phyloP scores from a whole-genome alignment of 2,888 invertebrate species.

The Heliconius ismenius region DNA sequence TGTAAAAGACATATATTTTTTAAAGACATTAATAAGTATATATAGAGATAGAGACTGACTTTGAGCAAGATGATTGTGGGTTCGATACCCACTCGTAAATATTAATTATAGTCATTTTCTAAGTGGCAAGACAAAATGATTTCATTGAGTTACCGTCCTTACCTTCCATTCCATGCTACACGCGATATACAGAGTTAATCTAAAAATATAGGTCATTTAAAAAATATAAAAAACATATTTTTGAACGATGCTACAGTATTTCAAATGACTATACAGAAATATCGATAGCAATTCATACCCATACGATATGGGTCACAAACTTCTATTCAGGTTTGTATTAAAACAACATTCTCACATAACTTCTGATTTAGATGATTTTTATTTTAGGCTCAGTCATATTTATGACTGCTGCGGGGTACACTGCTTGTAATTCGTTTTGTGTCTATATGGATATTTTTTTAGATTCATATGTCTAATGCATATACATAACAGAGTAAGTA shows the following conservation, averaged over 20 bases:
- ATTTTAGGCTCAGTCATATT: slow-evolving; percentile 19
- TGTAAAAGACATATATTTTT: too few species aligned
- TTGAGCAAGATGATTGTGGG: background rate
- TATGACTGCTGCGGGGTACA: slow-evolving; percentile 9
- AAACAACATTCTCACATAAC: slow-evolving; percentile 26
- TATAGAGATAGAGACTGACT: background rate
- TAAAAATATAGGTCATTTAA: background rate
- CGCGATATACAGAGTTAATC: background rate
- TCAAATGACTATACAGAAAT: background rate
- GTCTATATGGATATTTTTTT: background rate
- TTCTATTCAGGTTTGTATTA: slow-evolving; percentile 16
- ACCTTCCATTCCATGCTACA: background rate
- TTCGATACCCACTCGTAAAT: background rate
- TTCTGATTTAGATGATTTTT: slow-evolving; percentile 23
- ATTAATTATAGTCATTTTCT: too few species aligned
- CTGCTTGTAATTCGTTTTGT: background rate
- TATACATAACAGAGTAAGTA: too few species aligned
- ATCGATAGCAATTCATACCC: slow-evolving; percentile 14
- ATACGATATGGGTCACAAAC: slow-evolving; percentile 22
- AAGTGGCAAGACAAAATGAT: too few species aligned
- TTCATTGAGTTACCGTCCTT: background rate
- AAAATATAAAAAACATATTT: background rate
- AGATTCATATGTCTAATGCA: too few species aligned
- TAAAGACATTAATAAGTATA: too few species aligned
- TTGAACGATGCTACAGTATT: background rate